These are phyloP conservation scores for Liolophura sinensis DNA, from an alignment of 1,140 invertebrate genomes.

Conservation along the genomic window DNA sequence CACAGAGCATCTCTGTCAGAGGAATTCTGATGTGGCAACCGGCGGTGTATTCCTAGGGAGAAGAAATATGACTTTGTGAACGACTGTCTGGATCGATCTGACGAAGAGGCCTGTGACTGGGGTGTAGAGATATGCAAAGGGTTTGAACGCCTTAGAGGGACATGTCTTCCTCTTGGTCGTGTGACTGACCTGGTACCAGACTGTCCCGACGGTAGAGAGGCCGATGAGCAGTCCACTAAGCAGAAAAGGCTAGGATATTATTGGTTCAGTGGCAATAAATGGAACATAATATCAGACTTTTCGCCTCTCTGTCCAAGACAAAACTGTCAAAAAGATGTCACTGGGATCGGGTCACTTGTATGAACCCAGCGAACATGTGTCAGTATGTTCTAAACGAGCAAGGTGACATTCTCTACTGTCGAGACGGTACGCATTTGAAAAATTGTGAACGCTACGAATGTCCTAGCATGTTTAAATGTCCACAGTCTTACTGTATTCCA, in stretches of 20 bases:
- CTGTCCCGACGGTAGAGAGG: neutral
- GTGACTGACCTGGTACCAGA: neutral
- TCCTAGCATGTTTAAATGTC: constrained; percentile 8
- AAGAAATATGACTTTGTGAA: no score
- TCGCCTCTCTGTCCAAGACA: neutral
- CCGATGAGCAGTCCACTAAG: neutral
- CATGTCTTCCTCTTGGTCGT: no score
- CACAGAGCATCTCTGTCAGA: constrained; percentile 25
- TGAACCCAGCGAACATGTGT: neutral
- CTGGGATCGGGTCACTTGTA: neutral
- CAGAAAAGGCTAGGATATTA: neutral
- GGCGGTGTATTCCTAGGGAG: no score
- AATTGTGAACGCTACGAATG: constrained; percentile 7
- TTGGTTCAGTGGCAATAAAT: neutral
- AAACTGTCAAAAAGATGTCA: neutral
- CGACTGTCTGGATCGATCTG: no score
- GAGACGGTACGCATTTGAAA: neutral
- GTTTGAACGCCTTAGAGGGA: no score
- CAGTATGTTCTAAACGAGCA: neutral
- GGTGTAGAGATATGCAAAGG: no score
- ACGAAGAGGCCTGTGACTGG: no score
- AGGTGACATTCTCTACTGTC: neutral
- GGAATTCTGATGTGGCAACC: constrained; percentile 35
- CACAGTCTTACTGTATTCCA: constrained; percentile 4
- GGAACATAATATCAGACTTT: neutral